Percentiles rank a stretch among this genome's conserved stretches.
These are phyloP conservation scores for Itoplectis maculator DNA, from an alignment of 2,888 invertebrate species.

Conservation along the genomic window DNA sequence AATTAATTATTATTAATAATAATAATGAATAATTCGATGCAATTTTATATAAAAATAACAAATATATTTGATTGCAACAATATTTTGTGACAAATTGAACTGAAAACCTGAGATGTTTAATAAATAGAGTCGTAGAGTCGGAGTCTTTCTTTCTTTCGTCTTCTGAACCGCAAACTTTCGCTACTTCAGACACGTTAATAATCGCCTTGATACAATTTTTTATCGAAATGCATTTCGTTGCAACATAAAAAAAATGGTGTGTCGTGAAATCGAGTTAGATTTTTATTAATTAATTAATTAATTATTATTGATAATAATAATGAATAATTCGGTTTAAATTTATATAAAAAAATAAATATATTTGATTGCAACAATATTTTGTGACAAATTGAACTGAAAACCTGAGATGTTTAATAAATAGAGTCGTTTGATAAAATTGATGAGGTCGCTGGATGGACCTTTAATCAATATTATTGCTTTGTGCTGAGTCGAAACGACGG, in stretches of 20 bases:
- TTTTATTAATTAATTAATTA: no score
- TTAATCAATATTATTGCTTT: conserved; percentile 29
- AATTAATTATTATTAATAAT: no score
- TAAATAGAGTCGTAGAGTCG: conserved; percentile 17
- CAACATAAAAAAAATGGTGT: background rate
- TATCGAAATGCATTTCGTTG: background rate
- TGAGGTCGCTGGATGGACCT: conserved; percentile 18
- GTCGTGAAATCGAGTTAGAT: no score
- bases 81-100: no score
- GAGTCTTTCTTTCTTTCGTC: background rate
- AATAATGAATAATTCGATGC: no score
- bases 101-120: background rate
- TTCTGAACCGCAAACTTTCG: background rate
- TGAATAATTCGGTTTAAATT: no score
- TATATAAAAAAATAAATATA: no score
- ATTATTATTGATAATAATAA: no score
- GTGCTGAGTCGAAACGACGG: conserved; percentile 30
- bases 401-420: background rate
- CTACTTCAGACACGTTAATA: no score
- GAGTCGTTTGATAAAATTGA: conserved; percentile 35
- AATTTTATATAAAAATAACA: no score
- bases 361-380: no score
- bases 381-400: background rate
- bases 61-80: no score
- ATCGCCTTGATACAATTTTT: background rate